Evolutionary conservation across 2,797 vertebrate genomes (phyloP).

Genomic region (Muscicapa comitata): DNA sequence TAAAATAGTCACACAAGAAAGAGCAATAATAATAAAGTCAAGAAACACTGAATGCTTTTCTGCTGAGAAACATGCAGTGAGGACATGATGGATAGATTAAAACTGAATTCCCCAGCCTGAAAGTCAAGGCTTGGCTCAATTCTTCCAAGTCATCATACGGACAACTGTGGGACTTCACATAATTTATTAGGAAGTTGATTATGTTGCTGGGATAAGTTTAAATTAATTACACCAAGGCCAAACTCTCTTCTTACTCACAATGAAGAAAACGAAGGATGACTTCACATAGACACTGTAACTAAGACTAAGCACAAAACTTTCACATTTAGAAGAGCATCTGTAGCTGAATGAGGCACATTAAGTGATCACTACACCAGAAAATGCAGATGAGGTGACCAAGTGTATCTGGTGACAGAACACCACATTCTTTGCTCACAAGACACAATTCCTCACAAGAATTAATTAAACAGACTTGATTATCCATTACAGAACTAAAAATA

Average conservation of each 20-base stretch:
- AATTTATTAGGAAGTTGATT: neutral
- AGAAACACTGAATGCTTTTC: neutral
- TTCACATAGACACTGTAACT: neutral
- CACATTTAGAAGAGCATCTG: neutral
- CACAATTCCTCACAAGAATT: neutral
- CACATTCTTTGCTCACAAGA: accelerated
- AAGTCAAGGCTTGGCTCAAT: neutral
- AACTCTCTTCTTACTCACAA: neutral
- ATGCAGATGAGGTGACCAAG: neutral
- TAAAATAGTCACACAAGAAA: neutral
- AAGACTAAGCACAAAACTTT: neutral
- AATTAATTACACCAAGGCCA: neutral
- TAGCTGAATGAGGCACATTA: neutral
- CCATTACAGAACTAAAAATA: neutral
- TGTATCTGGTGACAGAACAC: neutral
- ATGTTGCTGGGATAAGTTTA: neutral
- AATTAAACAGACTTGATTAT: neutral
- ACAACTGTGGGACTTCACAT: neutral
- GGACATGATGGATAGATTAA: neutral
- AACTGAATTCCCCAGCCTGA: neutral
- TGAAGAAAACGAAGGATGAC: neutral
- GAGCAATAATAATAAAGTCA: neutral
- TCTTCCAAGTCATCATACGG: neutral
- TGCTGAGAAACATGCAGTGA: neutral
- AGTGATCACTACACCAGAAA: neutral